phyloP scores from a whole-genome alignment of 2,113 vertebrate genomes.

The Motacilla tschutschensis region DNA sequence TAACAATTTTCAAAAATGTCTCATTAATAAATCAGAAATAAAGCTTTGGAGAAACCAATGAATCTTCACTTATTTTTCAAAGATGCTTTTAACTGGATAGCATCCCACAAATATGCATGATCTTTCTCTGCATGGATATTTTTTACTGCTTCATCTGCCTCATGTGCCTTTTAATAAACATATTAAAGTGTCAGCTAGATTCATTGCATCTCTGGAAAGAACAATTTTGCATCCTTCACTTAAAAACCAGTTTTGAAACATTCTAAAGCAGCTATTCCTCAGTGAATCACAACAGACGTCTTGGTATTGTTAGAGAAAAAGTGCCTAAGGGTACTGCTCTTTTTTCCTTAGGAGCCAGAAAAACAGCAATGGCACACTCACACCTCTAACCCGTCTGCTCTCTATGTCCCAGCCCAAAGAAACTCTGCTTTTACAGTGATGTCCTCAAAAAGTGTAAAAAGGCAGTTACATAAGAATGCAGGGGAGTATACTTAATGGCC shows the following conservation, averaged over 20 bases:
- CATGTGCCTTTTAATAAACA: constrained; percentile 44
- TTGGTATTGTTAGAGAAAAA: constrained; percentile 1
- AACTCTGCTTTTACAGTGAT: neutral
- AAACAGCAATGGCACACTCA: neutral
- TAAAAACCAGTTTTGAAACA: constrained; percentile 25
- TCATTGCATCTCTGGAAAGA: constrained; percentile 14
- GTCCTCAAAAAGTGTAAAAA: neutral
- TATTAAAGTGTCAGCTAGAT: constrained; percentile 37
- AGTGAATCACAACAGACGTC: neutral
- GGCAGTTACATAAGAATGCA: neutral
- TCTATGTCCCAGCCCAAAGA: neutral
- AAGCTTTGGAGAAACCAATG: constrained; percentile 31
- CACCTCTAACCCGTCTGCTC: neutral
- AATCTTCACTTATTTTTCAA: constrained; percentile 44
- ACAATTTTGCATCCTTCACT: constrained; percentile 31
- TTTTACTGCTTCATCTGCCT: constrained; percentile 49
- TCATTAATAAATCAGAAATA: constrained; percentile 52
- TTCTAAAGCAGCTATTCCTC: constrained; percentile 35
- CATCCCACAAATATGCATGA: constrained; percentile 19
- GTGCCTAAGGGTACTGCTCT: neutral
- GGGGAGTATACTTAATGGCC: neutral
- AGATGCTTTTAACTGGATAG: constrained; percentile 27
- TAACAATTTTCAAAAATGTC: constrained; percentile 54
- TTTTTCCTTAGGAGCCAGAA: neutral
- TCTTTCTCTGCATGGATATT: constrained; percentile 21